Base-by-base conservation (phyloP, 2,797 vertebrate species). In the Pseudochirops corinnae region DNA sequence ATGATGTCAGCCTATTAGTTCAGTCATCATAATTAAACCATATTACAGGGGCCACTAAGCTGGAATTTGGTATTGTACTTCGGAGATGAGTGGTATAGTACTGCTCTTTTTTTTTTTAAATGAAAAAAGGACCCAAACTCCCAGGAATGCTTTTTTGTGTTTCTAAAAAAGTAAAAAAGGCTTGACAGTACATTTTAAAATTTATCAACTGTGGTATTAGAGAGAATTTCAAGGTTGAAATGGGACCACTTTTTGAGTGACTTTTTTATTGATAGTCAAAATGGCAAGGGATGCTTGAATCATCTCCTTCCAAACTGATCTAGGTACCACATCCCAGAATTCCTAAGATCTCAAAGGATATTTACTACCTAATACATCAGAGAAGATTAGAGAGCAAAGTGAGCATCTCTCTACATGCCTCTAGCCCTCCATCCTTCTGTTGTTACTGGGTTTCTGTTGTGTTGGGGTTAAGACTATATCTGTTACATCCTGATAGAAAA, bases 1-100 rank as follows among this genome's bases (percentile, higher is more conserved):
- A 98, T 99, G 98, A 99, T 99, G 99, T 99, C 98, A 99, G 98
- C 99, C 98, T 98, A 97, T 99, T 99, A 98, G 99, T 99, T 98
- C 98, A 98, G 99, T 98, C 98, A 98, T 99, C 98, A 98, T 99
- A 99, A 98, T 99, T 98, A 99, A 99, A 98, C 97, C 97, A 53
- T 98, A 98, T 98, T 98, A 98, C 95, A 97, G 98, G 98, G 98
- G 97, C 98, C 98, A 98, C n/a, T 50, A 97, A 98, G 98, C 97
- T 98, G 98, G 97, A 97, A 97, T 97, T 98, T 98, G 97, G 98
- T 94, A 46, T 98, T 99, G 95, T 97, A 57, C 96, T 98, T 98
- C 97, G 98, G 95, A 97, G 98, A 97, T 0, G 94, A 96, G 90
- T 97, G 97, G 95, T 96, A 94, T 96, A 92, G 82, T 94, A 97